A percentile compares a stretch with the other conserved stretches of the same genome.
Conservation (phyloP, 2,888 invertebrate species). For the Esperia sulphurella region DNA sequence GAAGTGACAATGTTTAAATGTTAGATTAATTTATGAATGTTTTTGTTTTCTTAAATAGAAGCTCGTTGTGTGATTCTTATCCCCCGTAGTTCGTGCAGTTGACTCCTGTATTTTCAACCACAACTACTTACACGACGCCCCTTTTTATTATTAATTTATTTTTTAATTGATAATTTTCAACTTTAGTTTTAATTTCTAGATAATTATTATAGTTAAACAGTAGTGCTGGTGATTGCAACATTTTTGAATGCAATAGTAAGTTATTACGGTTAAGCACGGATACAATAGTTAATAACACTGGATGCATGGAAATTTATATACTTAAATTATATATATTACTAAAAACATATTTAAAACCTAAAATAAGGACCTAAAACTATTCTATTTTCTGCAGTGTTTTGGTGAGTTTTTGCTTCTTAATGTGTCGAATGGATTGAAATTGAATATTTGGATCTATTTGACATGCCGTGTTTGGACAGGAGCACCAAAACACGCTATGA, state of each 20-base stretch:
- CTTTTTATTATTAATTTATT: constrained; percentile 14
- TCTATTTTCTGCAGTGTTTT: not conserved
- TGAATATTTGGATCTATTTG: not conserved
- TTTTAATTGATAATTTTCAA: constrained; percentile 10
- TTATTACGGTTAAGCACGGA: constrained; percentile 10
- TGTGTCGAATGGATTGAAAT: not conserved
- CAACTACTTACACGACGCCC: constrained; percentile 9
- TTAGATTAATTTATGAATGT: constrained; percentile 22
- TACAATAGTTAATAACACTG: constrained; percentile 10
- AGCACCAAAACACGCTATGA: not conserved
- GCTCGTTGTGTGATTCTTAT: constrained; percentile 15
- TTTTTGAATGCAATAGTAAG: constrained; percentile 9
- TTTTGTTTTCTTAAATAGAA: constrained; percentile 9
- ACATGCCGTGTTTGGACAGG: not conserved
- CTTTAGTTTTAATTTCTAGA: constrained; percentile 12
- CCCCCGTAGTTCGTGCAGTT: constrained; percentile 33
- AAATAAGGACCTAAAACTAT: not conserved
- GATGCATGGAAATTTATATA: constrained; percentile 17
- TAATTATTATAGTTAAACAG: constrained; percentile 14
- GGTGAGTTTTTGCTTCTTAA: not conserved
- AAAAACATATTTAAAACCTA: not conserved
- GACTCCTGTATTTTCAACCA: constrained; percentile 16
- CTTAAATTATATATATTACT: not conserved
- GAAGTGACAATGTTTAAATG: constrained; percentile 35
- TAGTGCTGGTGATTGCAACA: constrained; percentile 13